Conservation (phyloP, 53 echinoderm and acorn worm species). For the Holothuria leucospilota region DNA sequence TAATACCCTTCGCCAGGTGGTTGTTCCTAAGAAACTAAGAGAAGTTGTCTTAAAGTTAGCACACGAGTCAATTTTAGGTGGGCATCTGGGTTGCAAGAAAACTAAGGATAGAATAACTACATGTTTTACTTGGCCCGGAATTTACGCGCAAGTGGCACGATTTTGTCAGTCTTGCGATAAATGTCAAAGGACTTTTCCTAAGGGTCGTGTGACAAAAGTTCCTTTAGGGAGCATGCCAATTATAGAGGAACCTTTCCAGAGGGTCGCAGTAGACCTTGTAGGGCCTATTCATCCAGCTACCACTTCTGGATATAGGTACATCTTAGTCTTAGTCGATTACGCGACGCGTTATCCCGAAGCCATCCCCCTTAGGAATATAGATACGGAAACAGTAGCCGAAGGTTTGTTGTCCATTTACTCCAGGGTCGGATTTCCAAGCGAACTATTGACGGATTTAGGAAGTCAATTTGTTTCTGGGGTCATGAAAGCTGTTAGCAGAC, state of each 20-base stretch:
- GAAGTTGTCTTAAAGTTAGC: conserved; percentile 54
- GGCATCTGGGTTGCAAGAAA: conserved; percentile 57
- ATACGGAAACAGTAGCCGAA: conserved; percentile 65
- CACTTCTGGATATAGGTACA: conserved; percentile 50
- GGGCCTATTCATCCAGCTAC: conserved; percentile 60
- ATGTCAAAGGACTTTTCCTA: conserved; percentile 64
- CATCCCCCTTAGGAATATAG: conserved; percentile 59
- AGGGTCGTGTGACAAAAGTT: no score
- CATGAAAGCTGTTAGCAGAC: conserved; percentile 35
- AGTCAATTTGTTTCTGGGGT: conserved; percentile 34
- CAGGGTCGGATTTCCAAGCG: conserved; percentile 52
- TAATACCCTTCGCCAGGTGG: conserved; percentile 18
- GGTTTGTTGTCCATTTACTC: conserved; percentile 46
- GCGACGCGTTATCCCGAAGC: no score
- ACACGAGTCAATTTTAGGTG: conserved; percentile 60
- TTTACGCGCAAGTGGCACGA: conserved; percentile 43
- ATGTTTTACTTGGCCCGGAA: conserved; percentile 63
- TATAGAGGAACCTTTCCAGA: conserved; percentile 63
- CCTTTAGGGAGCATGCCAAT: conserved; percentile 63
- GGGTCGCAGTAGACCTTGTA: no score
- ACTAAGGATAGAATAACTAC: conserved; percentile 42
- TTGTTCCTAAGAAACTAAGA: conserved; percentile 10
- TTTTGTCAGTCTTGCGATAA: conserved; percentile 66
- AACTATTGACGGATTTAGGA: conserved; percentile 43
- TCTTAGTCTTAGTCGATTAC: conserved; percentile 43